phyloP scores from a whole-genome alignment of 2,888 invertebrate species.

The Acanthosepion esculentum region DNA sequence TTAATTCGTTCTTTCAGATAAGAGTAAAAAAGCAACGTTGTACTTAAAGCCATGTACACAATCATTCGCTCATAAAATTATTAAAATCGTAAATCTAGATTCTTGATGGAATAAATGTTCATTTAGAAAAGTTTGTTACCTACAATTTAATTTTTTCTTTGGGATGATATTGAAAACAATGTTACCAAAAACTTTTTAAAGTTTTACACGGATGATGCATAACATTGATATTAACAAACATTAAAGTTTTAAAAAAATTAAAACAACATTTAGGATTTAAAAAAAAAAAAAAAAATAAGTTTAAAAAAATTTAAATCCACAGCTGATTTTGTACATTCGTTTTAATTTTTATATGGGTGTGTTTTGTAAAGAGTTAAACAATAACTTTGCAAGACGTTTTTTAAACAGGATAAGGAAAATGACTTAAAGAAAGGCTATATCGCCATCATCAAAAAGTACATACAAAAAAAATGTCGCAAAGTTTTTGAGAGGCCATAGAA shows the following conservation, averaged over 20 bases:
- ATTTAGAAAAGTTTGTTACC: no score
- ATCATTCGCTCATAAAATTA: no score
- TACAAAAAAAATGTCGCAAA: neutral
- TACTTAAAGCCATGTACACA: no score
- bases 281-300: neutral
- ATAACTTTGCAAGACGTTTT: neutral
- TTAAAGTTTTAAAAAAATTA: neutral
- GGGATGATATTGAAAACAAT: no score
- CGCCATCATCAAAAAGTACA: neutral
- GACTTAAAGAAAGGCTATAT: neutral
- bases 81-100: no score
- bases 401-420: neutral
- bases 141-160: no score
- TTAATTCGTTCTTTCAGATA: no score
- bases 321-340: neutral
- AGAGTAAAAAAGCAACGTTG: no score
- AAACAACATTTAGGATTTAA: neutral
- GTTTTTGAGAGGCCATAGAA: constrained; percentile 33
- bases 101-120: no score
- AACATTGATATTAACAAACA: no score
- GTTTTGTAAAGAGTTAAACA: neutral
- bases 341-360: neutral
- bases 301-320: neutral
- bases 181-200: no score
- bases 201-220: no score